Percentiles rank a stretch among this genome's conserved stretches.
These are phyloP conservation scores for Okapia johnstoni DNA, from an alignment of 2,113 vertebrate species.

Conservation along the genomic window DNA sequence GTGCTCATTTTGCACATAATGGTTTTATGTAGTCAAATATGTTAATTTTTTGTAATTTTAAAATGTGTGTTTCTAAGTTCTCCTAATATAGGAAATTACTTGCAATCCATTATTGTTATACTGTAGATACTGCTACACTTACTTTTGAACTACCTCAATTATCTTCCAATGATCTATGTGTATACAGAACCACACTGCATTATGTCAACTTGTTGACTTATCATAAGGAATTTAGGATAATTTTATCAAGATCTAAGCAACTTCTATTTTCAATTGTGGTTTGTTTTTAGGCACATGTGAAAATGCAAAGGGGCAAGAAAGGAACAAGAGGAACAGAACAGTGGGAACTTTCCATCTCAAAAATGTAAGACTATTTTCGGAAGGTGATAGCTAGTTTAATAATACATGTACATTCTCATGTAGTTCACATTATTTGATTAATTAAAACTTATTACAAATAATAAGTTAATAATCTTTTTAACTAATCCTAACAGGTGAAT, in stretches of 20 bases:
- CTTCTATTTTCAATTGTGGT: neutral
- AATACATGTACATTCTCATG: neutral
- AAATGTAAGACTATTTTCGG: neutral
- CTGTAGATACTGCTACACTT: neutral
- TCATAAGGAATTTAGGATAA: neutral
- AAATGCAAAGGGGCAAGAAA: neutral
- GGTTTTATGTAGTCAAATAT: neutral
- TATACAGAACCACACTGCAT: neutral
- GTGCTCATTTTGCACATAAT: neutral
- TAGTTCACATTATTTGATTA: neutral
- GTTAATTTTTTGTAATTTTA: neutral
- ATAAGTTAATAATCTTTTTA: neutral
- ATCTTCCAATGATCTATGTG: neutral
- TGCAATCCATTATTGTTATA: neutral
- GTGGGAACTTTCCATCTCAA: neutral
- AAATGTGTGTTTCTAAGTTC: neutral
- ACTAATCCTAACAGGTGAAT: neutral
- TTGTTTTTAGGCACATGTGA: neutral
- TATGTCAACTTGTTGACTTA: neutral
- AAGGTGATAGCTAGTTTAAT: neutral
- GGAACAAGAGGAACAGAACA: neutral
- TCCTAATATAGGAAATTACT: neutral
- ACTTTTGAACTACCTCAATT: neutral
- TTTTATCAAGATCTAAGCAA: neutral
- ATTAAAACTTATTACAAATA: neutral